Evolutionary conservation across 2,113 vertebrate species (phyloP).

Genomic region (Bos indicus): DNA sequence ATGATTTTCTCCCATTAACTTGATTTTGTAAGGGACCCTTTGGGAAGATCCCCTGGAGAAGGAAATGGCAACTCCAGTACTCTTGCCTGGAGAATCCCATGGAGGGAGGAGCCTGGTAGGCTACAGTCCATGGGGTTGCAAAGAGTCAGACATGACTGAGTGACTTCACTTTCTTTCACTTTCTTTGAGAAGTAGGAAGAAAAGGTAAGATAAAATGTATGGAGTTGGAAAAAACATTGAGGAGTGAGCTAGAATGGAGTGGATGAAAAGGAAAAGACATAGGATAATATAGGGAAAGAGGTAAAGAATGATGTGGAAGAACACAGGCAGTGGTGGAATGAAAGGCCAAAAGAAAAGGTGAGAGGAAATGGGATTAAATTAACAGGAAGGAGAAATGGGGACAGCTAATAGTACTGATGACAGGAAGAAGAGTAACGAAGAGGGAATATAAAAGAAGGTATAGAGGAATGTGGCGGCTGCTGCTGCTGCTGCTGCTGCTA

Average conservation of each 20-base stretch:
- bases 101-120: too few relatives aligned
- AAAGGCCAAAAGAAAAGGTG: neutral
- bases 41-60: neutral
- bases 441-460: too few relatives aligned
- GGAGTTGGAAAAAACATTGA: neutral
- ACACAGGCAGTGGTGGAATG: neutral
- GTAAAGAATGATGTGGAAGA: neutral
- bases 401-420: too few relatives aligned
- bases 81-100: too few relatives aligned
- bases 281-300: neutral
- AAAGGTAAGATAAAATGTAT: neutral
- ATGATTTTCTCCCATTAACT: neutral
- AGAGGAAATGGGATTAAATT: neutral
- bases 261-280: neutral
- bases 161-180: too few relatives aligned
- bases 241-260: neutral
- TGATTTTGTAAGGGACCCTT: neutral
- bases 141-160: too few relatives aligned
- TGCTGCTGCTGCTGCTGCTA: too few relatives aligned
- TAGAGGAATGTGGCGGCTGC: too few relatives aligned
- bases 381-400: neutral
- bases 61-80: too few relatives aligned
- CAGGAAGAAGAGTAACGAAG: too few relatives aligned
- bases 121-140: too few relatives aligned
- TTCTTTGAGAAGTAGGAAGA: neutral